Evolutionary conservation across 1,140 invertebrate species (phyloP).

Genomic region (Drosophila trapezifrons): DNA sequence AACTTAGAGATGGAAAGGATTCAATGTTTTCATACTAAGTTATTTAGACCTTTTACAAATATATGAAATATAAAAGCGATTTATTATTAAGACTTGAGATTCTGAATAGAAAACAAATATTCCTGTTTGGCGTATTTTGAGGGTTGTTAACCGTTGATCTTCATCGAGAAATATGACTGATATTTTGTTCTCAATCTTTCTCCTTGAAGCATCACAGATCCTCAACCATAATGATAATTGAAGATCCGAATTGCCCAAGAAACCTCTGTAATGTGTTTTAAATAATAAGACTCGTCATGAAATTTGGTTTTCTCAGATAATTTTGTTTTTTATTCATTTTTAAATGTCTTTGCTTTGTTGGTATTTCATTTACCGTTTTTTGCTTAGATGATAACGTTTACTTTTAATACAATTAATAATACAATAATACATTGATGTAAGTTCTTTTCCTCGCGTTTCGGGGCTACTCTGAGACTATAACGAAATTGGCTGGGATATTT

Average conservation of each 20-base stretch:
- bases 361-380: conserved; percentile 46
- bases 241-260: background rate
- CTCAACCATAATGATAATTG: too few species aligned
- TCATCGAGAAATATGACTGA: background rate
- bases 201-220: background rate
- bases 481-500: conserved; percentile 65
- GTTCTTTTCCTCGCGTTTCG: conserved; percentile 45
- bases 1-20: background rate
- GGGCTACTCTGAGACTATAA: conserved; percentile 55
- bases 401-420: conserved; percentile 78
- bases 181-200: background rate
- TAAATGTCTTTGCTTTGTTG: conserved; percentile 65
- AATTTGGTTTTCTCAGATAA: conserved; percentile 40
- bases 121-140: too few species aligned
- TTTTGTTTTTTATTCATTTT: conserved; percentile 64
- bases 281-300: conserved; percentile 1
- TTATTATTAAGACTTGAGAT: too few species aligned
- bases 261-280: background rate
- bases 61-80: too few species aligned
- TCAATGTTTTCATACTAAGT: background rate
- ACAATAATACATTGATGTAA: conserved; percentile 75
- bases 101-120: background rate
- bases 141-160: too few species aligned
- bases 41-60: too few species aligned
- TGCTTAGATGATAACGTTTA: conserved; percentile 62